Evolutionary conservation across 2,797 vertebrate species (phyloP).

Genomic region (Triplophysa yarkandensis): DNA sequence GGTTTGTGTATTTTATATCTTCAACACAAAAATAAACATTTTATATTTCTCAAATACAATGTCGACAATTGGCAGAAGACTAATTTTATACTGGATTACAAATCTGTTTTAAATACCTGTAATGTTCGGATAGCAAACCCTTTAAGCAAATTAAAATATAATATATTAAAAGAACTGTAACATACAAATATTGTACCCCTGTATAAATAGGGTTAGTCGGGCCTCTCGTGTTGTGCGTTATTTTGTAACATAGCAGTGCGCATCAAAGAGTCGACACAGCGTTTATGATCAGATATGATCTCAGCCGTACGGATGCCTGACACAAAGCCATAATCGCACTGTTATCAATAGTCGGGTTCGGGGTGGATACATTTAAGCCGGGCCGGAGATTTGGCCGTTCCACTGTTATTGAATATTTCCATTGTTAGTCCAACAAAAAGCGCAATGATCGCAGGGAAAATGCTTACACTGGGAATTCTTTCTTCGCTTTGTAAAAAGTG

Average conservation of each 20-base stretch:
- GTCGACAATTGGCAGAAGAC: too few species aligned
- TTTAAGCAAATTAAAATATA: not conserved
- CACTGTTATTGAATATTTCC: conserved; percentile 73
- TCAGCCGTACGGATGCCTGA: conserved; percentile 54
- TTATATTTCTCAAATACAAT: too few species aligned
- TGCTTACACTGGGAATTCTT: conserved; percentile 82
- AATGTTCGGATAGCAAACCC: too few species aligned
- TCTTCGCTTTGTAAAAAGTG: conserved; percentile 77
- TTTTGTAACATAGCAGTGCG: conserved; percentile 26
- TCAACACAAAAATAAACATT: too few species aligned
- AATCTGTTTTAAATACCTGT: too few species aligned
- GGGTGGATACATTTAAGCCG: conserved; percentile 55
- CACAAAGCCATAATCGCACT: conserved; percentile 62
- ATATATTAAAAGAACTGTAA: not conserved
- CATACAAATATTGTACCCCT: not conserved
- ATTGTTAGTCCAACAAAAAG: conserved; percentile 73
- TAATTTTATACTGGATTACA: too few species aligned
- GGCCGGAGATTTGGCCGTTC: conserved; percentile 67
- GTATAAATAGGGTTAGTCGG: conserved; percentile 35
- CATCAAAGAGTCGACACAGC: conserved; percentile 59
- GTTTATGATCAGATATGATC: conserved; percentile 65
- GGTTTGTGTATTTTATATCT: too few species aligned
- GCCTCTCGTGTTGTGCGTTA: conserved; percentile 37
- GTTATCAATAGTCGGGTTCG: conserved; percentile 60
- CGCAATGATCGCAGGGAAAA: conserved; percentile 79